These are phyloP conservation scores for Sesia apiformis DNA, from an alignment of 2,888 invertebrate species.

Conservation along the genomic window DNA sequence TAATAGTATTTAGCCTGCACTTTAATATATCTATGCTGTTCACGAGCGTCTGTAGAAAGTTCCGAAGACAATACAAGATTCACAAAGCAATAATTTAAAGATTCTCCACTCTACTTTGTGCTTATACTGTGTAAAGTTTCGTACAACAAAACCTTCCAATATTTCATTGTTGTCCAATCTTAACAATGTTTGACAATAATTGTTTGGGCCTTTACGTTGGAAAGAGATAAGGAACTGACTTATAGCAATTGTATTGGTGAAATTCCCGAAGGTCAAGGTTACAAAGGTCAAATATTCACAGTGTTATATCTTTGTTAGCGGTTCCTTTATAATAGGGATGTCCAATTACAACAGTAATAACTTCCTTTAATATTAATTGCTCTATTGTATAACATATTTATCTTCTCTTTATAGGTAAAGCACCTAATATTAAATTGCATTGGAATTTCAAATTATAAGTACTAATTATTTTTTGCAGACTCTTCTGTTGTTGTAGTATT, in stretches of 20 bases:
- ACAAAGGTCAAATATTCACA: conserved; percentile 14
- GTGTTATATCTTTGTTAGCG: background rate
- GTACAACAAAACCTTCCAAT: background rate
- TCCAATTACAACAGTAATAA: too few relatives aligned
- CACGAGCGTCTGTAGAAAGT: too few relatives aligned
- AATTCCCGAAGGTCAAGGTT: conserved; percentile 20
- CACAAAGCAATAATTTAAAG: background rate
- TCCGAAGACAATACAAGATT: background rate
- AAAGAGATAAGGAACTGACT: conserved; percentile 16
- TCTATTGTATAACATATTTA: too few relatives aligned
- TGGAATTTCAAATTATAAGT: too few relatives aligned
- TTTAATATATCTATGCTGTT: too few relatives aligned
- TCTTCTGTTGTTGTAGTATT: too few relatives aligned
- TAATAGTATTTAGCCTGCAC: too few relatives aligned
- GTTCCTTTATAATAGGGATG: background rate
- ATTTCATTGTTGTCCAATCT: conserved; percentile 9
- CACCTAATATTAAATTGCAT: too few relatives aligned
- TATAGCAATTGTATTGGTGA: conserved; percentile 14
- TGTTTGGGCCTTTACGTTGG: conserved; percentile 10
- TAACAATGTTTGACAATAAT: conserved; percentile 25
- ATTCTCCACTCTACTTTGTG: background rate
- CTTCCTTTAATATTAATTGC: too few relatives aligned
- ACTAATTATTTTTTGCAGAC: too few relatives aligned
- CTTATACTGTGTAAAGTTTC: background rate
- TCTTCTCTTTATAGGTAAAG: too few relatives aligned